Conservation (phyloP, 2,797 vertebrate species). For the Sphenopsis melanotis region DNA sequence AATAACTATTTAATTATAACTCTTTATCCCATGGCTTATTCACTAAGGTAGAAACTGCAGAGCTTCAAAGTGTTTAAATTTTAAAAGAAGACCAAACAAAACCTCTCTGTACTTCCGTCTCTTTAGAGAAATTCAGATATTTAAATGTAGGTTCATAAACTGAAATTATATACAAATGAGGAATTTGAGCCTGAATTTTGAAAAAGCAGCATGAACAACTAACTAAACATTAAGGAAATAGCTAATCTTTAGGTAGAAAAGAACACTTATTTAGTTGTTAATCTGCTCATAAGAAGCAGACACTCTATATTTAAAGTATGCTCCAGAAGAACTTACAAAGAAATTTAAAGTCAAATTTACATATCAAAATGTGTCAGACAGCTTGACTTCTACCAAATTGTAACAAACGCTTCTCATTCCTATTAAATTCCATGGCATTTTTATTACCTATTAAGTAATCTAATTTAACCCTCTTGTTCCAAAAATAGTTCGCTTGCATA, state of each 20-base stretch:
- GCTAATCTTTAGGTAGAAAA: not conserved
- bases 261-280: constrained; percentile 24
- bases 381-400: not conserved
- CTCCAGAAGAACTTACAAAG: constrained; percentile 1
- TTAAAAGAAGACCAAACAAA: not conserved
- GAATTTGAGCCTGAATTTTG: not conserved
- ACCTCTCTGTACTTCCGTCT: not conserved
- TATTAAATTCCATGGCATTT: not conserved
- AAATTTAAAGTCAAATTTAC: not conserved
- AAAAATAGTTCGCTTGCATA: not conserved
- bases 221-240: not conserved
- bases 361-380: not conserved
- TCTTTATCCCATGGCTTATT: not conserved
- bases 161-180: constrained; percentile 1
- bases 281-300: not conserved
- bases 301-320: not conserved
- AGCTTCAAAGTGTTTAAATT: constrained; percentile 17
- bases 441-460: not conserved
- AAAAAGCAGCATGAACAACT: constrained; percentile 5
- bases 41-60: not conserved
- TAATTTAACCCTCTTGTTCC: constrained; percentile 2
- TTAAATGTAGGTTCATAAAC: constrained; percentile 43
- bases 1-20: constrained; percentile 27
- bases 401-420: not conserved
- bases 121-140: constrained; percentile 19